These are phyloP conservation scores for Schizotus pectinicornis DNA, from an alignment of 2,888 invertebrate species.

Conservation along the genomic window DNA sequence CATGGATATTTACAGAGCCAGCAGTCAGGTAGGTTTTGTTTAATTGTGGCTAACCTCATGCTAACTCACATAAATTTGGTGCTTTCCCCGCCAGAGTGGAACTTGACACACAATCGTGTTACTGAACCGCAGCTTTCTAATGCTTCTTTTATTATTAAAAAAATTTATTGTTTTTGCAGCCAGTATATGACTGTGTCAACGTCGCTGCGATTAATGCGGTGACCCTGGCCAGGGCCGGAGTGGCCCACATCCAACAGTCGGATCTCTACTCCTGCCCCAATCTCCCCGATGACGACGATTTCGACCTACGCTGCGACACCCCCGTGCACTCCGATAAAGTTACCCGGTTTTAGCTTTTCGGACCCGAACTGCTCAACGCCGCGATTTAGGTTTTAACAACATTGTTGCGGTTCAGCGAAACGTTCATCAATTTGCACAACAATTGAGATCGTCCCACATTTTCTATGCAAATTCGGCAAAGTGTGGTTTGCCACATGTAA, in stretches of 20 bases:
- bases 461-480: no score
- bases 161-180: constrained; percentile 53
- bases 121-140: constrained; percentile 3
- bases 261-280: constrained; percentile 49
- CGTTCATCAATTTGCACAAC: constrained; percentile 15
- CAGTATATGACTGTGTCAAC: constrained; percentile 66
- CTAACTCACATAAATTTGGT: not conserved
- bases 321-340: constrained; percentile 52
- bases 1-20: constrained; percentile 57
- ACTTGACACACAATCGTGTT: constrained; percentile 19
- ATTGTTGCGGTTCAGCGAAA: constrained; percentile 4
- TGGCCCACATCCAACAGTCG: constrained; percentile 41
- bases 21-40: constrained; percentile 49
- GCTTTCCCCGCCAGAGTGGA: constrained; percentile 9
- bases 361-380: no score
- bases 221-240: constrained; percentile 49
- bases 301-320: constrained; percentile 45
- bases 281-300: constrained; percentile 49
- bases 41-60: not conserved
- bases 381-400: not conserved
- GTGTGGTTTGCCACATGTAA: no score
- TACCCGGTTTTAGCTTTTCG: constrained; percentile 51
- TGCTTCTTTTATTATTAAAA: not conserved
- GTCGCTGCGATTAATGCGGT: constrained; percentile 59
- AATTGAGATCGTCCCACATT: not conserved